phyloP scores from a whole-genome alignment of 1,140 invertebrate species.

The Drosophila nigromelanica region DNA sequence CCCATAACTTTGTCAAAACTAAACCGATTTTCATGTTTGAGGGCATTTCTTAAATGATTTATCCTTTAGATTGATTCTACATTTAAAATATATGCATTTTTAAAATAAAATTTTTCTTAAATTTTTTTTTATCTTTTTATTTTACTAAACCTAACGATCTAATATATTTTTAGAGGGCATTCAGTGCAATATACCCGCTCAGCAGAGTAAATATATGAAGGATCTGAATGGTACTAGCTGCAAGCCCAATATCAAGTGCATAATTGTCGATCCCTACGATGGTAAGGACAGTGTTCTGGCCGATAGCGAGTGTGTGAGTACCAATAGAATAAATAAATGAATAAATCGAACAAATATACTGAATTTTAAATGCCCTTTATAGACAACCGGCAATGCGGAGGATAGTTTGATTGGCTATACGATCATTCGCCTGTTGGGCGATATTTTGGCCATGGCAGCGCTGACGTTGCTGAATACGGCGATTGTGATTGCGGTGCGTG shows the following conservation, averaged over 20 bases:
- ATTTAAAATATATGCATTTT: too few relatives aligned
- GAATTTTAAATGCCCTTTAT: not conserved
- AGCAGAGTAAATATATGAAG: constrained; percentile 77
- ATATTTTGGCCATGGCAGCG: constrained; percentile 90
- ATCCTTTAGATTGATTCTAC: too few relatives aligned
- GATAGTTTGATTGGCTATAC: constrained; percentile 90
- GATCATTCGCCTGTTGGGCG: constrained; percentile 88
- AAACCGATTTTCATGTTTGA: too few relatives aligned
- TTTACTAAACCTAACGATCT: not conserved
- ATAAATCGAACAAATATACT: not conserved
- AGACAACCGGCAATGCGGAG: constrained; percentile 86
- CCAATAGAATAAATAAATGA: not conserved
- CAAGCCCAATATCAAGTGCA: constrained; percentile 87
- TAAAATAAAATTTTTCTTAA: too few relatives aligned
- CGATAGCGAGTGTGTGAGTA: constrained; percentile 87
- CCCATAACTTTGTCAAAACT: too few relatives aligned
- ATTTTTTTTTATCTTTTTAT: too few relatives aligned
- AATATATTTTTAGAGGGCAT: constrained; percentile 85
- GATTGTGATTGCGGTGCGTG: constrained; percentile 91
- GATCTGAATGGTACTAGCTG: constrained; percentile 77
- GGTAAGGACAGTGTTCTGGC: constrained; percentile 86
- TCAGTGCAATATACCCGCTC: constrained; percentile 85
- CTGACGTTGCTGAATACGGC: constrained; percentile 90
- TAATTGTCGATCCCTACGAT: constrained; percentile 88
- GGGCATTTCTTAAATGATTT: too few relatives aligned